Conservation (phyloP, 2,888 invertebrate genomes). For the Leucophenga montana region DNA sequence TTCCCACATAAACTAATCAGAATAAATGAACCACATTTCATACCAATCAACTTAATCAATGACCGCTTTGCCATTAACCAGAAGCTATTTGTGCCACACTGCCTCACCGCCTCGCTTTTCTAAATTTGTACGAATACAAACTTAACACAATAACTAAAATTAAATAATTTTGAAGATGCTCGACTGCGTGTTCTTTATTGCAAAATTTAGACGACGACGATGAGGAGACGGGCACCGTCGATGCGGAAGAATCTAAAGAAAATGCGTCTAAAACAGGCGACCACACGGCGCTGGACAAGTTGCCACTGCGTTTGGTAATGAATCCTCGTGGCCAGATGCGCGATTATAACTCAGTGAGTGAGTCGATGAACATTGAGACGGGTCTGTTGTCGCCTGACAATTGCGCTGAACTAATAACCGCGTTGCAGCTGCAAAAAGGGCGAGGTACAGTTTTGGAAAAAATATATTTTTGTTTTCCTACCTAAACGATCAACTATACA, state of each 20-base stretch:
- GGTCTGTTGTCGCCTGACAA: constrained; percentile 81
- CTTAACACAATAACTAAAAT: too few species aligned
- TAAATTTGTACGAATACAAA: neutral
- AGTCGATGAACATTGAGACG: constrained; percentile 78
- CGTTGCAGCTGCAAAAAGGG: constrained; percentile 84
- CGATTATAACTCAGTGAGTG: constrained; percentile 79
- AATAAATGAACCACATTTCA: too few species aligned
- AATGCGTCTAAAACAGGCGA: constrained; percentile 41
- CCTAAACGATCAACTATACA: too few species aligned
- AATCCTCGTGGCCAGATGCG: constrained; percentile 83
- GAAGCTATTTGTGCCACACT: neutral
- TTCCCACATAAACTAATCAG: too few species aligned
- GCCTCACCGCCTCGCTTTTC: neutral
- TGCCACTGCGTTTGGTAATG: constrained; percentile 82
- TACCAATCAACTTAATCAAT: too few species aligned
- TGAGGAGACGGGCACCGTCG: constrained; percentile 2
- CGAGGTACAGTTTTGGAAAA: constrained; percentile 76
- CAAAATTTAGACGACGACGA: constrained; percentile 7
- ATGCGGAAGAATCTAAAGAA: constrained; percentile 62
- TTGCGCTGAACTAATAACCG: constrained; percentile 84
- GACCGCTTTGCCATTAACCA: neutral
- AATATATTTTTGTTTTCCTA: neutral
- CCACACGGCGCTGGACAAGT: constrained; percentile 55
- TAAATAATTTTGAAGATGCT: constrained; percentile 1
- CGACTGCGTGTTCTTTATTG: neutral